These are phyloP conservation scores for Micromesistius poutassou DNA, from an alignment of 2,797 vertebrate species.

Conservation along the genomic window DNA sequence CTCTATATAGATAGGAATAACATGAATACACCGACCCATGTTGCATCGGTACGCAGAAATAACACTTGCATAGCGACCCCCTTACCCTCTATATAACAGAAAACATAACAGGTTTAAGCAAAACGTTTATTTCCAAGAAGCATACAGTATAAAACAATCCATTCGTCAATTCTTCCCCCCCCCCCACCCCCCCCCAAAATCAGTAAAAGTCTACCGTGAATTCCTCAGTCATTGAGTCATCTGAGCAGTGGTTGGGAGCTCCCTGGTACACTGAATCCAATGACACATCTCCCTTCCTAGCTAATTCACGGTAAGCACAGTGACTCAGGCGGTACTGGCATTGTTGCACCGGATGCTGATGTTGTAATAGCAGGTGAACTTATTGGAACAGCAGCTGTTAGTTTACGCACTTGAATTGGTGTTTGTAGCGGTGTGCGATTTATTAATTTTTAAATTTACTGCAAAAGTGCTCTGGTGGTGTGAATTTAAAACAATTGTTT, in stretches of 20 bases:
- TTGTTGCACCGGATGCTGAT: background rate
- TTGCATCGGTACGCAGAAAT: background rate
- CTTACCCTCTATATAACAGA: background rate
- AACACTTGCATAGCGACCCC: background rate
- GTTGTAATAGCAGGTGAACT: background rate
- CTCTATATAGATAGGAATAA: background rate
- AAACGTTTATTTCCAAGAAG: constrained; percentile 5
- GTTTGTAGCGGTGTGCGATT: background rate
- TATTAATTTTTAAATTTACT: background rate
- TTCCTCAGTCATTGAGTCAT: background rate
- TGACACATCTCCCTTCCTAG: background rate
- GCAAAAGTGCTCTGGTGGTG: background rate
- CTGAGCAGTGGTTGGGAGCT: background rate
- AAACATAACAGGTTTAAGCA: background rate
- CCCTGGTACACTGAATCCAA: background rate
- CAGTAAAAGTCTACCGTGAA: background rate
- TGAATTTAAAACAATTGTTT: background rate
- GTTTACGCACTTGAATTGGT: background rate
- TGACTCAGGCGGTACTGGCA: background rate
- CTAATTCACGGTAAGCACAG: background rate
- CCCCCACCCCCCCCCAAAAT: background rate
- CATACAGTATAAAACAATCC: background rate
- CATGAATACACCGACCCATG: background rate
- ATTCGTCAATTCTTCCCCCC: background rate
- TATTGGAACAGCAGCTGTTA: background rate